Conservation (phyloP, 2,797 vertebrate species). For the Enteromius afrohamiltoni region DNA sequence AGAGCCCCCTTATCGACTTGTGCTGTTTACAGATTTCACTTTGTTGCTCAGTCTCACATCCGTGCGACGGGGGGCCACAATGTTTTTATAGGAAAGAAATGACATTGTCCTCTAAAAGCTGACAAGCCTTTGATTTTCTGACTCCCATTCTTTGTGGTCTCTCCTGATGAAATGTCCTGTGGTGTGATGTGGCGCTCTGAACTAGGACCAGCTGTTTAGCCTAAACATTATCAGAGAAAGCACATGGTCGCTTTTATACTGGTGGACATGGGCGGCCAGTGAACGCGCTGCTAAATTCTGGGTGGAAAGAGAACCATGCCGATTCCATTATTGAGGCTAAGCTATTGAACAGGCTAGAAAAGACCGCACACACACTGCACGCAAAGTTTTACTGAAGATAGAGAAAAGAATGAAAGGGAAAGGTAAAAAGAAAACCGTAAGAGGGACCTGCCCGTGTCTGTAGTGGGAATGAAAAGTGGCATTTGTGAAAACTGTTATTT, state of each 20-base stretch:
- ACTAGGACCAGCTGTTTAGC: constrained; percentile 42
- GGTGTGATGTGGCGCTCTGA: constrained; percentile 50
- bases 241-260: constrained; percentile 30
- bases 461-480: neutral
- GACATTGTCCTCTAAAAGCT: constrained; percentile 47
- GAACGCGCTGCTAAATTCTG: constrained; percentile 2
- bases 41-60: constrained; percentile 36
- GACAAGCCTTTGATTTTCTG: constrained; percentile 45
- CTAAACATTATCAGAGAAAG: constrained; percentile 53
- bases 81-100: constrained; percentile 40
- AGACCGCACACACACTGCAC: neutral
- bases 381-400: neutral
- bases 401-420: neutral
- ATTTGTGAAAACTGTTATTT: neutral
- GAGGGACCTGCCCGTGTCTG: neutral
- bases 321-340: neutral
- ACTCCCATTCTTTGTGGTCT: constrained; percentile 37
- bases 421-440: neutral
- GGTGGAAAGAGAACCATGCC: neutral
- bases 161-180: constrained; percentile 44
- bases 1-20: constrained; percentile 44
- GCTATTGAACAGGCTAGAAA: neutral
- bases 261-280: constrained; percentile 8
- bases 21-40: constrained; percentile 49
- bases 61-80: neutral